Base-by-base conservation (phyloP, 2,888 invertebrate genomes). In the Gibbula magus region DNA sequence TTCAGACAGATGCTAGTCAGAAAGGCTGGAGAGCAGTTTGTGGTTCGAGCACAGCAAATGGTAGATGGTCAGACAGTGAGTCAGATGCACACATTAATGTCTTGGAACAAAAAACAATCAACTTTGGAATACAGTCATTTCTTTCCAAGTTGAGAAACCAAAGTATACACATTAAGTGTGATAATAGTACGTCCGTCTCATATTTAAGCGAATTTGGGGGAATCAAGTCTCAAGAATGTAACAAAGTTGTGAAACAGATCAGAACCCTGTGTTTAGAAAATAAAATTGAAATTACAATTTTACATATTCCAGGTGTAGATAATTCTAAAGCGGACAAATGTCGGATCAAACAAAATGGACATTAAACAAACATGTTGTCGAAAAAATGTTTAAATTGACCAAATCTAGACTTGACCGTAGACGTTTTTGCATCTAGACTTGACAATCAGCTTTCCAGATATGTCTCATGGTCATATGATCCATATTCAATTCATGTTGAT, bases 391-490 rank as follows among this genome's bases (percentile, higher is more conserved):
- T 16, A 16, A 16, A 0, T 70, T 32, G 10, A 39, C n/a, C n/a
- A 20, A 25, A 20, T 0, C 20, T 70, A 3, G 45, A 70, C 20
- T 77, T 75, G 18, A 22, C 25, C 3, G 54, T 77, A 39, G 84
- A 84, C 56, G 13, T 84, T 39, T 82, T 84, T 82, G 84, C 84
- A 16, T 75, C 84, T 16, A n/a, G 74, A n/a, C 32, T 75, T 8
- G 83, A 82, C 29, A 10, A 39, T 2, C 75, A 82, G 53, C n/a
- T 77, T 16, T 25, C 10, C 32, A 25, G 13, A 52, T 81, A 81
- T 78, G 78, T 76, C 0, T 79, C 79, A 22, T 82, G 35, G 77
- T 4, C 39, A n/a, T 83, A 82, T 22, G 85, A 86, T 39, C 77
- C 80, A 2, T n/a, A 53, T 5, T 83, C 83, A 13, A 66, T 75